Evolutionary conservation across 2,797 vertebrate genomes (phyloP).

Genomic region (Sebastes taczanowskii): DNA sequence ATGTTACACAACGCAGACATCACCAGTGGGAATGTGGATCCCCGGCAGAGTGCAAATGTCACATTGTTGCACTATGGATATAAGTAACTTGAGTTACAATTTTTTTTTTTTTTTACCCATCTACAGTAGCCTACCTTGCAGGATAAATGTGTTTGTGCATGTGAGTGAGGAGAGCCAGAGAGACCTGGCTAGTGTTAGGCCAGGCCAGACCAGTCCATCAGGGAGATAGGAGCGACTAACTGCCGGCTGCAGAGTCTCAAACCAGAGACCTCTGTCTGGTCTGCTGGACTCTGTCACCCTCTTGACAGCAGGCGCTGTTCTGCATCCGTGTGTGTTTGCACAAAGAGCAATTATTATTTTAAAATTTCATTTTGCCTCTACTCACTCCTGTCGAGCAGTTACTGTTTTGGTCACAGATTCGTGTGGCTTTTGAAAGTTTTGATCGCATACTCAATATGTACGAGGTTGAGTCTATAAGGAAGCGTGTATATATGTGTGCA

Average conservation of each 20-base stretch:
- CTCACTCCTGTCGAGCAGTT: neutral
- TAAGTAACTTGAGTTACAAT: neutral
- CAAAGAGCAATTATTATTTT: conserved; percentile 20
- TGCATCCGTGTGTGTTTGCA: conserved; percentile 31
- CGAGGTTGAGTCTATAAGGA: conserved; percentile 5
- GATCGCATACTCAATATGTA: conserved; percentile 11
- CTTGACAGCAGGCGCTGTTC: conserved; percentile 68
- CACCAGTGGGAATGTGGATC: conserved; percentile 30
- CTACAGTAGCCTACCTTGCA: neutral
- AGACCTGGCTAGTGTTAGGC: conserved; percentile 75
- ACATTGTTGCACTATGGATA: neutral
- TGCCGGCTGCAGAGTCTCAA: conserved; percentile 70
- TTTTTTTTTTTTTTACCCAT: neutral
- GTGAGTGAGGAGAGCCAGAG: conserved; percentile 51
- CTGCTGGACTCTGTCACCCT: conserved; percentile 76
- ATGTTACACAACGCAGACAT: conserved; percentile 52
- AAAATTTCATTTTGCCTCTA: neutral
- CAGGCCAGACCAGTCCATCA: conserved; percentile 58
- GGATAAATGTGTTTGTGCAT: neutral
- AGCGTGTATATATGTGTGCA: neutral
- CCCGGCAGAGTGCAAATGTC: conserved; percentile 20
- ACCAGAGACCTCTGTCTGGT: conserved; percentile 69
- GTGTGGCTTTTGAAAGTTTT: conserved; percentile 29
- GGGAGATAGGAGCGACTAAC: conserved; percentile 74
- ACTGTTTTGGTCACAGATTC: neutral